Evolutionary conservation across 1,140 invertebrate genomes (phyloP).

Genomic region (Drosophila kurseongensis): DNA sequence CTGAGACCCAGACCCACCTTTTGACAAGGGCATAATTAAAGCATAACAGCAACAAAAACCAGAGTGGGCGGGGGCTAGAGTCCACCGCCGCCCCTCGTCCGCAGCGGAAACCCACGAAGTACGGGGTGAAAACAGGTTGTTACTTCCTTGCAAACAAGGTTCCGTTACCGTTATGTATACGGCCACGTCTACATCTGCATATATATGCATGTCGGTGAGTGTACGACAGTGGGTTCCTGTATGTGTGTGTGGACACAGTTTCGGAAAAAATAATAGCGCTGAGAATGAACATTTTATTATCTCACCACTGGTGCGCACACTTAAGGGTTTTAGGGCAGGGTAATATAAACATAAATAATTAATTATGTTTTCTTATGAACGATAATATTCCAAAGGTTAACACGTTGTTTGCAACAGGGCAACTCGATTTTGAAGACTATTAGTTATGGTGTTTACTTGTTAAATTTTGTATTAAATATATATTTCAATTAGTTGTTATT

Average conservation of each 20-base stretch:
- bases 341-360: conserved; percentile 43
- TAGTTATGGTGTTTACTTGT: no score
- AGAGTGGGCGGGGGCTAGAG: conserved; percentile 28
- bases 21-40: conserved; percentile 82
- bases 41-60: conserved; percentile 74
- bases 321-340: conserved; percentile 24
- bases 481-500: no score
- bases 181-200: conserved; percentile 50
- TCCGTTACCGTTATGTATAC: conserved; percentile 77
- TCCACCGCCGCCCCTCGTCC: conserved; percentile 12
- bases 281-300: conserved; percentile 48
- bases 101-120: conserved; percentile 40
- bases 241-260: conserved; percentile 19
- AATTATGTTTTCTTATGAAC: conserved; percentile 34
- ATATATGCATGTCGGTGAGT: conserved; percentile 36
- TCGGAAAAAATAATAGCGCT: conserved; percentile 45
- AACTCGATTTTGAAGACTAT: background rate
- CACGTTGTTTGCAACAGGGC: background rate
- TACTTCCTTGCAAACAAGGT: conserved; percentile 82
- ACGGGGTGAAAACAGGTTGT: conserved; percentile 81
- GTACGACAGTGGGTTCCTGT: background rate
- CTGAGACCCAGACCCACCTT: conserved; percentile 61
- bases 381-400: conserved; percentile 2
- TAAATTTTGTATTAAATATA: no score
- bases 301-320: conserved; percentile 24